Conservation (phyloP, 2,113 vertebrate genomes). For the Columbina picui region DNA sequence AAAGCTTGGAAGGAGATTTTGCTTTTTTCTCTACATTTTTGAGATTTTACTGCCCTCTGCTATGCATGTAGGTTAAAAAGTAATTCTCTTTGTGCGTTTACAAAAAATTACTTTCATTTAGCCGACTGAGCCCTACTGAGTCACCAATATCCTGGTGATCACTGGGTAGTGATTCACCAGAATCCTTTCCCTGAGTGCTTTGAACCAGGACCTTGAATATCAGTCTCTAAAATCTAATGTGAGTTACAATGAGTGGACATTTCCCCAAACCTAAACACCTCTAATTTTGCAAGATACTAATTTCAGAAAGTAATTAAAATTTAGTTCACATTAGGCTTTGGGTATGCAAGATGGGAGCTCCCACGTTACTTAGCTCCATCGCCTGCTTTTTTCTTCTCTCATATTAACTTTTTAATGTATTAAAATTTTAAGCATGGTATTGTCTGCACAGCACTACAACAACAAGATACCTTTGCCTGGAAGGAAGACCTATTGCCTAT, state of each 20-base stretch:
- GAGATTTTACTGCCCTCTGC: neutral
- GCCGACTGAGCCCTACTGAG: accelerated
- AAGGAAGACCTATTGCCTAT: neutral
- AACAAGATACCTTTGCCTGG: neutral
- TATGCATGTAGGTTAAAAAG: neutral
- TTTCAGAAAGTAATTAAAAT: neutral
- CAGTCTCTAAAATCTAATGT: neutral
- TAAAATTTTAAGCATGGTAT: neutral
- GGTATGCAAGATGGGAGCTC: neutral
- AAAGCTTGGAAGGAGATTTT: neutral
- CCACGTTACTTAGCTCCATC: neutral
- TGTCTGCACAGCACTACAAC: neutral
- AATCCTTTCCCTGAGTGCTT: neutral
- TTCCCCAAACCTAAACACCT: neutral
- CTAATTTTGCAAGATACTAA: neutral
- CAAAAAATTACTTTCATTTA: neutral
- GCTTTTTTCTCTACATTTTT: neutral
- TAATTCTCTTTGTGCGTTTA: neutral
- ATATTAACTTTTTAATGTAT: neutral
- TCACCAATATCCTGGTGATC: neutral
- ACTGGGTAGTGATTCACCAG: neutral
- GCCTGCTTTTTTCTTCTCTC: neutral
- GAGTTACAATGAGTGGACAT: neutral
- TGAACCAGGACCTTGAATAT: neutral
- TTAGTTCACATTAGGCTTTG: neutral